Percentiles rank a stretch among this genome's conserved stretches.
phyloP scores from a whole-genome alignment of 2,113 vertebrate species.

The Ageneiosus marmoratus region DNA sequence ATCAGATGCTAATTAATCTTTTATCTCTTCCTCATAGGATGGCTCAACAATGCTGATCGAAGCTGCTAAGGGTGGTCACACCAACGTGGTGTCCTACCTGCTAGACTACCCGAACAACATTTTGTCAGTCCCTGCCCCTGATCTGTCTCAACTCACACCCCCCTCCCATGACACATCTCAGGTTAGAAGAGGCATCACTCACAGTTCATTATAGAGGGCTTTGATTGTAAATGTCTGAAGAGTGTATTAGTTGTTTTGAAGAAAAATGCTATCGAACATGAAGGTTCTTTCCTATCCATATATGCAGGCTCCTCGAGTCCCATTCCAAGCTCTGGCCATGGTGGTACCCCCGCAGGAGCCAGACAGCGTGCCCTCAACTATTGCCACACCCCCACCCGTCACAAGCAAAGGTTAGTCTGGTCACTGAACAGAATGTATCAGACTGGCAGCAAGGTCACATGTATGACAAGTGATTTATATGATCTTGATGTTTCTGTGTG shows the following conservation, averaged over 20 bases:
- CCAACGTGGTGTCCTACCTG: constrained; percentile 97
- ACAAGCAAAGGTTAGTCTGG: constrained; percentile 85
- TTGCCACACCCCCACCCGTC: constrained; percentile 80
- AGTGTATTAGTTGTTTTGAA: background rate
- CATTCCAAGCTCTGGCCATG: constrained; percentile 95
- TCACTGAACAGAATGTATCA: background rate
- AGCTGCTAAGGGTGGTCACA: constrained; percentile 98
- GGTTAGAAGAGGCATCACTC: constrained; percentile 69
- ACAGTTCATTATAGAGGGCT: background rate
- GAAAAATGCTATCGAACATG: background rate
- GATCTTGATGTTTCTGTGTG: background rate
- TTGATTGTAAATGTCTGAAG: background rate
- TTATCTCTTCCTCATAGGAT: constrained; percentile 75
- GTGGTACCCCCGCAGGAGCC: constrained; percentile 98
- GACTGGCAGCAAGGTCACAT: background rate
- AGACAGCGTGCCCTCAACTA: constrained; percentile 90
- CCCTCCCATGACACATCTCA: constrained; percentile 96
- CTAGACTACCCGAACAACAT: constrained; percentile 99
- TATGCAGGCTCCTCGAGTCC: constrained; percentile 91
- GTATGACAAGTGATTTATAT: background rate
- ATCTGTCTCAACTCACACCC: constrained; percentile 91
- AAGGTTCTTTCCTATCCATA: background rate
- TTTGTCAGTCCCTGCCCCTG: constrained; percentile 87
- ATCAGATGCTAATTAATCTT: background rate
- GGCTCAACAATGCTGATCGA: constrained; percentile 99